phyloP scores from a whole-genome alignment of 2,113 vertebrate genomes.

The Platysteira castanea region DNA sequence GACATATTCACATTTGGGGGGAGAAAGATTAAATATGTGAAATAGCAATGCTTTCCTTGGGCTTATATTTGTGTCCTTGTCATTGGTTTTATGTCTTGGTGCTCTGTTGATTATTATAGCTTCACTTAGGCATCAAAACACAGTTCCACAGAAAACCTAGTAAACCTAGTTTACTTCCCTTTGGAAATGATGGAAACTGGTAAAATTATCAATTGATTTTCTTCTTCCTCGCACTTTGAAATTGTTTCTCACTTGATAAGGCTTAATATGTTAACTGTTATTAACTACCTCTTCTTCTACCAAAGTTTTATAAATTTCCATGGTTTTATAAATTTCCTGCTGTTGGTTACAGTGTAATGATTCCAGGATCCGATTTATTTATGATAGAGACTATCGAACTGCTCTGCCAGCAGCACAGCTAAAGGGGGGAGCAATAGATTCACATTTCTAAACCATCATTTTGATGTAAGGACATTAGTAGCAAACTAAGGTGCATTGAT shows the following conservation, averaged over 20 bases:
- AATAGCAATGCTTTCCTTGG: slow-evolving; percentile 19
- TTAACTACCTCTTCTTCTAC: slow-evolving; percentile 49
- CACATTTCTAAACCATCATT: slow-evolving; percentile 82
- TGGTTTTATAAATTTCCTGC: neutral
- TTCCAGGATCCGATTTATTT: slow-evolving; percentile 64
- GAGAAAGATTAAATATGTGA: slow-evolving; percentile 25
- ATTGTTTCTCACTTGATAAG: slow-evolving; percentile 57
- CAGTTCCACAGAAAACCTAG: neutral
- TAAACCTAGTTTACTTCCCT: neutral
- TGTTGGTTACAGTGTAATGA: slow-evolving; percentile 66
- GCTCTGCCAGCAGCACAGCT: slow-evolving; percentile 48
- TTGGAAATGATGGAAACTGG: slow-evolving; percentile 35
- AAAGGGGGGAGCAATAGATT: slow-evolving; percentile 61
- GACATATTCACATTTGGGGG: slow-evolving; percentile 9
- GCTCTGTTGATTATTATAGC: slow-evolving; percentile 33
- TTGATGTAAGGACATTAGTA: slow-evolving; percentile 94
- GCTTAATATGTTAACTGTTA: slow-evolving; percentile 34
- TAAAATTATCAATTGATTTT: slow-evolving; percentile 28
- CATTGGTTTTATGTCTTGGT: slow-evolving; percentile 11
- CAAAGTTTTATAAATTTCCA: slow-evolving; percentile 61
- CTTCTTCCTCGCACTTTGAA: slow-evolving; percentile 10
- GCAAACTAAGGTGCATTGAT: slow-evolving; percentile 92
- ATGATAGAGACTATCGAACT: slow-evolving; percentile 43
- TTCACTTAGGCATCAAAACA: slow-evolving; percentile 24
- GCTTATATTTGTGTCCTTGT: slow-evolving; percentile 30